phyloP scores from a whole-genome alignment of 2,797 vertebrate genomes.

The Loris lydekkerianus region DNA sequence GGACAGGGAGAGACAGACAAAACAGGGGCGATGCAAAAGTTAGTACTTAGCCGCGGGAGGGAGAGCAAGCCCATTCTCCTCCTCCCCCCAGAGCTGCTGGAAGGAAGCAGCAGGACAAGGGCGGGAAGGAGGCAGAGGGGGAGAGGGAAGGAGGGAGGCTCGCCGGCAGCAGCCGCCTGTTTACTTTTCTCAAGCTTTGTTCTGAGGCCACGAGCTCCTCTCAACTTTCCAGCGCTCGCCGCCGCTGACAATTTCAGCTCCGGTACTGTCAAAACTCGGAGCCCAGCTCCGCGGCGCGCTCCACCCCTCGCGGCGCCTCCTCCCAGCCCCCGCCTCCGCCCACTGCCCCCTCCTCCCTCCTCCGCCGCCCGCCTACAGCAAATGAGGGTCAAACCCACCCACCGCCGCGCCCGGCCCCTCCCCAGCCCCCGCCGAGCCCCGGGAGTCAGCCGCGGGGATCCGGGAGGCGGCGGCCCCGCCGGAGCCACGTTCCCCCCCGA shows the following conservation, averaged over 20 bases:
- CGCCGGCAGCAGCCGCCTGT: slow-evolving; percentile 80
- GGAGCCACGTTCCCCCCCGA: slow-evolving; percentile 68
- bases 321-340: slow-evolving; percentile 79
- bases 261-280: slow-evolving; percentile 84
- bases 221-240: slow-evolving; percentile 81
- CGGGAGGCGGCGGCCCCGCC: slow-evolving; percentile 41
- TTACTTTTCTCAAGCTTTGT: slow-evolving; percentile 86
- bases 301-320: slow-evolving; percentile 80
- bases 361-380: slow-evolving; percentile 78
- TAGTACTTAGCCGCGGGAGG: neutral
- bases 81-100: slow-evolving; percentile 39
- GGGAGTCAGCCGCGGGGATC: slow-evolving; percentile 5
- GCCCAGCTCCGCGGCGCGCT: slow-evolving; percentile 77
- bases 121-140: slow-evolving; percentile 60
- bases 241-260: slow-evolving; percentile 84
- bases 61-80: neutral
- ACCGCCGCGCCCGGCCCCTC: slow-evolving; percentile 81
- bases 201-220: slow-evolving; percentile 86
- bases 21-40: slow-evolving; percentile 71
- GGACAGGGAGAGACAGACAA: slow-evolving; percentile 24
- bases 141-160: slow-evolving; percentile 65
- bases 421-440: slow-evolving; percentile 62
- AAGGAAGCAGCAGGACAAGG: slow-evolving; percentile 51
- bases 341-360: slow-evolving; percentile 47
- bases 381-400: slow-evolving; percentile 85